These are phyloP conservation scores for Drosophila algonquin DNA, from an alignment of 2,888 invertebrate genomes.

Conservation along the genomic window DNA sequence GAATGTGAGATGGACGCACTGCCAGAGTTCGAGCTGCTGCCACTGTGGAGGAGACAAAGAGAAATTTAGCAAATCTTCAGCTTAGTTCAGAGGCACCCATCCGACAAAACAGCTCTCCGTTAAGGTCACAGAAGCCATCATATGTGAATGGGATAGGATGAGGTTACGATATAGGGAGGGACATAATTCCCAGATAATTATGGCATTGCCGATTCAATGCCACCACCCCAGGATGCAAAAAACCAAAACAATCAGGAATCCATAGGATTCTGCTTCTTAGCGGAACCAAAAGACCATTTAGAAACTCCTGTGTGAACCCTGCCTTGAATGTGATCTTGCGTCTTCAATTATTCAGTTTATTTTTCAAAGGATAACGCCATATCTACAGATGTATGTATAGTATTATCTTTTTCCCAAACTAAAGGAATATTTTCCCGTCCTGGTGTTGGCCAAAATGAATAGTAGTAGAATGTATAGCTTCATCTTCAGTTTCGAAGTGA, in stretches of 20 bases:
- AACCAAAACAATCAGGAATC: constrained; percentile 1
- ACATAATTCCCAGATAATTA: too few species aligned
- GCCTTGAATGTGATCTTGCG: too few species aligned
- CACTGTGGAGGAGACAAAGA: constrained; percentile 83
- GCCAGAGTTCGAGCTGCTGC: constrained; percentile 86
- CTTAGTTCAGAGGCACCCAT: constrained; percentile 2
- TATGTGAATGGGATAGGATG: not conserved
- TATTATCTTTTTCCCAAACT: too few species aligned
- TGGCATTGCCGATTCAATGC: too few species aligned
- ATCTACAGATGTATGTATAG: too few species aligned
- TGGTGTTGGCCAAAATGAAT: not conserved
- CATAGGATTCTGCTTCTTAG: not conserved
- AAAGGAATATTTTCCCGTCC: not conserved
- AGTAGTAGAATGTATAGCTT: not conserved
- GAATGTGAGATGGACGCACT: constrained; percentile 92
- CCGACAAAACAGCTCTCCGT: constrained; percentile 26
- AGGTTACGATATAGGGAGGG: too few species aligned
- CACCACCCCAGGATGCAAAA: too few species aligned
- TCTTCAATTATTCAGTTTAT: too few species aligned
- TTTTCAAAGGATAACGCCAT: too few species aligned
- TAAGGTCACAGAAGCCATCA: constrained; percentile 10
- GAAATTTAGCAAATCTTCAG: not conserved
- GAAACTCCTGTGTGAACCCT: too few species aligned
- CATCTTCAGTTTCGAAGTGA: not conserved
- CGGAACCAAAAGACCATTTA: too few species aligned